phyloP scores from a whole-genome alignment of 2,113 vertebrate genomes.

The Takifugu flavidus region DNA sequence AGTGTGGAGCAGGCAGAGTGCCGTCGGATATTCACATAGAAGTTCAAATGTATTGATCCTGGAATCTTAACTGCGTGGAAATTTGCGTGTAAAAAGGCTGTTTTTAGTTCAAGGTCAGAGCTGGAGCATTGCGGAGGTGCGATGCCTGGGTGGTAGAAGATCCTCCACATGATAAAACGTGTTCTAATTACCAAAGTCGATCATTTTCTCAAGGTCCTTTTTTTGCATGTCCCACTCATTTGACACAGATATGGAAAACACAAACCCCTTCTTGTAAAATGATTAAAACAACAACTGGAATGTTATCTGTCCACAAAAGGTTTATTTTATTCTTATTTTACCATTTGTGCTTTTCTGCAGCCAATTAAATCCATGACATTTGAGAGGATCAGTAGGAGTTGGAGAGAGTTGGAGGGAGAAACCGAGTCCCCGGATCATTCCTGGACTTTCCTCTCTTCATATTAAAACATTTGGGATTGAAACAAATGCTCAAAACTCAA shows the following conservation, averaged over 20 bases:
- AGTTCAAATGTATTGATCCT: conserved; percentile 35
- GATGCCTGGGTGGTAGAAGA: conserved; percentile 41
- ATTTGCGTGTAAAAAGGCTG: conserved; percentile 20
- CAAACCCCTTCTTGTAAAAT: conserved; percentile 25
- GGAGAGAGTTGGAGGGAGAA: neutral
- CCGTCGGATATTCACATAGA: neutral
- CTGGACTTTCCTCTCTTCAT: conserved; percentile 1
- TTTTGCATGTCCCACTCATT: conserved; percentile 52
- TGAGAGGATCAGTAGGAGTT: neutral
- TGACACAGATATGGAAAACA: conserved; percentile 66
- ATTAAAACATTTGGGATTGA: conserved; percentile 13
- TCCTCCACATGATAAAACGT: conserved; percentile 56
- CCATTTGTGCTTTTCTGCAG: too few relatives aligned
- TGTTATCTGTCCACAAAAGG: neutral
- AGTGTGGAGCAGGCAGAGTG: neutral
- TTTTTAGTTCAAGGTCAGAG: conserved; percentile 72
- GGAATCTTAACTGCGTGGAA: conserved; percentile 29
- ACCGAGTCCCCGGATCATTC: neutral
- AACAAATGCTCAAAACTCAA: neutral
- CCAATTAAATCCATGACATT: too few relatives aligned
- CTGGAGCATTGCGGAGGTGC: conserved; percentile 41
- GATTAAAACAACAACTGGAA: conserved; percentile 1
- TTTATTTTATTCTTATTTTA: neutral
- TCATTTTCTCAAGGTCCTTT: conserved; percentile 64
- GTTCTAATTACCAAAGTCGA: conserved; percentile 70